A percentile compares a stretch with the other conserved stretches of the same genome.
Evolutionary conservation across 2,113 vertebrate genomes (phyloP).

Genomic region (Protobothrops flavoviridis): DNA sequence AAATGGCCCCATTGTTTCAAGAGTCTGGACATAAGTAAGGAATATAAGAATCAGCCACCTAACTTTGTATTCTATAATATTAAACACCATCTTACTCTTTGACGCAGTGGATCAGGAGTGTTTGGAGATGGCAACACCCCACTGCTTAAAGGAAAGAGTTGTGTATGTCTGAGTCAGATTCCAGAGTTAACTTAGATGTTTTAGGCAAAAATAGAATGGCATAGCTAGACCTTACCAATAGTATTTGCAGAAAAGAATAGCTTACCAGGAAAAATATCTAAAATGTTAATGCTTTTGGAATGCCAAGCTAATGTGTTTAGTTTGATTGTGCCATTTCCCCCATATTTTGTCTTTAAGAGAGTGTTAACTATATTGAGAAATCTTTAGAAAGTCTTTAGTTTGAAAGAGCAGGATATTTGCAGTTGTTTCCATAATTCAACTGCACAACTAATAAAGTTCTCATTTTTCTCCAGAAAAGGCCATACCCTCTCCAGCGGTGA

Average conservation of each 20-base stretch:
- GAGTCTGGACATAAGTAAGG: constrained; percentile 86
- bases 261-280: not conserved
- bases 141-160: not conserved
- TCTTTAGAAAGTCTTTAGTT: not conserved
- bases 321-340: not conserved
- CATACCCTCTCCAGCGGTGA: constrained; percentile 78
- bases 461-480: constrained; percentile 80
- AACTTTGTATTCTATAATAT: not conserved
- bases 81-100: not conserved
- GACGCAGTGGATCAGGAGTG: not conserved
- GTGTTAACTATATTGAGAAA: not conserved
- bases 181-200: not conserved
- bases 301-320: not conserved
- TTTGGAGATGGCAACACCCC: not conserved
- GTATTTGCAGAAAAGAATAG: not conserved
- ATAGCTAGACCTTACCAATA: not conserved
- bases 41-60: not conserved
- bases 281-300: not conserved
- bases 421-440: not conserved
- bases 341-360: too few species aligned
- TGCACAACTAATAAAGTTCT: not conserved
- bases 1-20: constrained; percentile 85
- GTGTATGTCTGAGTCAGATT: not conserved
- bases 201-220: not conserved
- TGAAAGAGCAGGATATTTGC: not conserved